phyloP scores from a whole-genome alignment of 35 echinoderm and acorn worm genomes.

The Diadema setosum region DNA sequence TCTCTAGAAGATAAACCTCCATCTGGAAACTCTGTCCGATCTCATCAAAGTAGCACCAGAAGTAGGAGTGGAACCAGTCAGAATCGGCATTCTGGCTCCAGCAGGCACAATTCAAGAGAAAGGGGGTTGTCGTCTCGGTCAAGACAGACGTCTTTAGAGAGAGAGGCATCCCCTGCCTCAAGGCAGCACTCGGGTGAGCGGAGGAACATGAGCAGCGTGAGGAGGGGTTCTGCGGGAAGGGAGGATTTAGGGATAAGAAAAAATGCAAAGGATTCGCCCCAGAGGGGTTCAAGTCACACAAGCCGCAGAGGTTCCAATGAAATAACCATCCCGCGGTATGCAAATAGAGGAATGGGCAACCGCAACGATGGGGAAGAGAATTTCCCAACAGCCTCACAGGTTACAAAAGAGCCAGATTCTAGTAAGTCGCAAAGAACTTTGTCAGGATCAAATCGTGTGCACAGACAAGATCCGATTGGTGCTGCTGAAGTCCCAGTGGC shows the following conservation, averaged over 20 bases:
- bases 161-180: not conserved
- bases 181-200: not conserved
- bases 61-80: not conserved
- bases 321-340: not conserved
- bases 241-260: not conserved
- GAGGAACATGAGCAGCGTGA: not conserved
- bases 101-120: not conserved
- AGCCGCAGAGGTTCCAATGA: not conserved
- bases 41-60: not conserved
- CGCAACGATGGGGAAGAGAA: not conserved
- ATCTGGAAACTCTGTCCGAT: not conserved
- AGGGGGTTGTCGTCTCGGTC: not conserved
- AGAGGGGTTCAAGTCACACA: not conserved
- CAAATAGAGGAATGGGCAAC: not conserved
- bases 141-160: not conserved
- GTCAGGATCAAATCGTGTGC: not conserved
- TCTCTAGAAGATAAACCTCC: not conserved
- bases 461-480: too few relatives aligned
- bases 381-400: too few relatives aligned
- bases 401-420: too few relatives aligned
- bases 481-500: too few relatives aligned
- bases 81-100: not conserved
- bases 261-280: not conserved
- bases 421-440: not conserved
- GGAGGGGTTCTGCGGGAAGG: not conserved